A percentile compares a stretch with the other conserved stretches of the same genome.
phyloP scores from a whole-genome alignment of 2,113 vertebrate species.

The Otolemur garnettii region DNA sequence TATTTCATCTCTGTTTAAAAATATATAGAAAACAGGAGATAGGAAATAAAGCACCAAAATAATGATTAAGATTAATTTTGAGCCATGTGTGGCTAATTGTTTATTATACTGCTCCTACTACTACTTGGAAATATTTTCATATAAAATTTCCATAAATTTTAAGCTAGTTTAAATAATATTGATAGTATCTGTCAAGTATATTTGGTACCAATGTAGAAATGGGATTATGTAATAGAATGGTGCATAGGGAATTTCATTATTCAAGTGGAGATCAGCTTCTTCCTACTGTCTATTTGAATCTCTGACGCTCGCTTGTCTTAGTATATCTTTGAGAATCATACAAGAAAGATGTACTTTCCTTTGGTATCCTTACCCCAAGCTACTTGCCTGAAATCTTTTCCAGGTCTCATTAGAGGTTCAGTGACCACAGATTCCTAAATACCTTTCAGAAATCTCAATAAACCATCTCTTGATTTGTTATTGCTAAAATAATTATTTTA shows the following conservation, averaged over 20 bases:
- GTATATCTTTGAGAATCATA: not conserved
- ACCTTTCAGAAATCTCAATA: not conserved
- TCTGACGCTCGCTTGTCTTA: not conserved
- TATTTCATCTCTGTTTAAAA: not conserved
- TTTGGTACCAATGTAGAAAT: not conserved
- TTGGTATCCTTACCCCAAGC: not conserved
- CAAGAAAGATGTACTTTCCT: not conserved
- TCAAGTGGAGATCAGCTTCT: not conserved
- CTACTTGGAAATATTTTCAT: not conserved
- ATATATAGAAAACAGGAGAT: not conserved
- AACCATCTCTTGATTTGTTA: not conserved
- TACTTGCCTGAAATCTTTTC: not conserved
- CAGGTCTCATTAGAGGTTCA: not conserved
- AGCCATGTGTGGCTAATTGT: not conserved
- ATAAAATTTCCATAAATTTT: not conserved
- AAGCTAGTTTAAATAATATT: not conserved
- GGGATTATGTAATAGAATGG: not conserved
- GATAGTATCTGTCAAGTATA: not conserved
- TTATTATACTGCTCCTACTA: not conserved
- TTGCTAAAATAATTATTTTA: slow-evolving; percentile 3
- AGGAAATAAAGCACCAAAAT: not conserved
- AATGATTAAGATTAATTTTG: not conserved
- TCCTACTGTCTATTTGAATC: not conserved
- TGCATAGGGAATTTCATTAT: not conserved
- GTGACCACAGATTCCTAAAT: not conserved